Conservation (phyloP, 2,797 vertebrate species). For the Agapornis canus region DNA sequence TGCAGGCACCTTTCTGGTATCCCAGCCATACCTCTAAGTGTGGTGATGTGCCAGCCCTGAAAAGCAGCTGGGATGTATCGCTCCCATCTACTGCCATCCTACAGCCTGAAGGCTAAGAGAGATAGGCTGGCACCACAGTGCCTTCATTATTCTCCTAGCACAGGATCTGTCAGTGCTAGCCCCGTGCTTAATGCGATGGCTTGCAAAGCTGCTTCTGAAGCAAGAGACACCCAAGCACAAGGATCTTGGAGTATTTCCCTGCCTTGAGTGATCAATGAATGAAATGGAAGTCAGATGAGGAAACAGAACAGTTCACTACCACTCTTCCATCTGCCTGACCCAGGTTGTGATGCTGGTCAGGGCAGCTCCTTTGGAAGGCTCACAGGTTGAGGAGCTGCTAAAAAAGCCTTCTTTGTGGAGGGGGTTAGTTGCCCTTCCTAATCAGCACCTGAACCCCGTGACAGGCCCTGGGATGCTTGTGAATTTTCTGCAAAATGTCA, state of each 20-base stretch:
- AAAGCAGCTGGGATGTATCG: not conserved
- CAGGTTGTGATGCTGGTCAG: not conserved
- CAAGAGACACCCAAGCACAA: not conserved
- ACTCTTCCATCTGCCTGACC: not conserved
- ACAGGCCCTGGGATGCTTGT: not conserved
- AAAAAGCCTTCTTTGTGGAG: not conserved
- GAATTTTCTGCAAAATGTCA: not conserved
- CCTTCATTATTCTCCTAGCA: not conserved
- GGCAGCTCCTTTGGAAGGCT: not conserved
- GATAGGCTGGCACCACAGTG: not conserved
- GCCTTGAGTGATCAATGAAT: conserved; percentile 37
- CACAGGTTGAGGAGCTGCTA: rapidly evolving
- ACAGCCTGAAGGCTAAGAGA: not conserved
- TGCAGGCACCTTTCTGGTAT: not conserved
- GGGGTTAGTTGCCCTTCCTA: not conserved
- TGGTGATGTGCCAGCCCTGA: not conserved
- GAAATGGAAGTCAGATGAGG: conserved; percentile 50
- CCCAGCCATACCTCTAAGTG: not conserved
- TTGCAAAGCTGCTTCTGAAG: not conserved
- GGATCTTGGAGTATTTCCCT: conserved; percentile 41
- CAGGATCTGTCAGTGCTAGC: rapidly evolving
- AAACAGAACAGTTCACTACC: conserved; percentile 8
- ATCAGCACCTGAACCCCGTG: not conserved
- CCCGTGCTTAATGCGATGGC: rapidly evolving
- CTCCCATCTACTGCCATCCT: not conserved